These are phyloP conservation scores for Araneus ventricosus DNA, from an alignment of 1,140 invertebrate species.

Conservation along the genomic window DNA sequence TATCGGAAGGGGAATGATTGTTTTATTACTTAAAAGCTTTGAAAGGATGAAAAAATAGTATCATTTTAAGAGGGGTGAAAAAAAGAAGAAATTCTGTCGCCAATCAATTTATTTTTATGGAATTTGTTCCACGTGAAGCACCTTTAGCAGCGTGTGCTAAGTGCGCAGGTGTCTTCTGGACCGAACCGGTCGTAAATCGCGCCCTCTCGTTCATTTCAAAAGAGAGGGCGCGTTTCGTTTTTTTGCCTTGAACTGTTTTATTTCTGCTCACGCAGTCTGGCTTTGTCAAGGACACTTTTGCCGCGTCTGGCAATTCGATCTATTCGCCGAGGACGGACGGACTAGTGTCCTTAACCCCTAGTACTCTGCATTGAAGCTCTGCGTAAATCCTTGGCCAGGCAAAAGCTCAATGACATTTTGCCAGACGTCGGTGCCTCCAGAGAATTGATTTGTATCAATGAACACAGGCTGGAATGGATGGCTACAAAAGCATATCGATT, in stretches of 20 bases:
- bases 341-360: conserved; percentile 31
- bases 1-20: too few relatives aligned
- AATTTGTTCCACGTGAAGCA: too few relatives aligned
- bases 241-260: not conserved
- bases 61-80: too few relatives aligned
- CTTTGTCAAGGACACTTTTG: not conserved
- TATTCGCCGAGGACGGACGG: not conserved
- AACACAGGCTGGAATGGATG: not conserved
- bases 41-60: too few relatives aligned
- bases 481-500: too few relatives aligned
- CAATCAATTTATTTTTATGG: too few relatives aligned
- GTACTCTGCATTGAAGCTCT: not conserved
- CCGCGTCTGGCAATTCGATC: not conserved
- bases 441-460: not conserved
- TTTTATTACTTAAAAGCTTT: too few relatives aligned
- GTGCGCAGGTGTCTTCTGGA: not conserved
- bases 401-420: conserved; percentile 2
- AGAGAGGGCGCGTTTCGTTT: not conserved
- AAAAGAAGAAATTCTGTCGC: too few relatives aligned
- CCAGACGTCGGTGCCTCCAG: not conserved
- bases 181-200: not conserved
- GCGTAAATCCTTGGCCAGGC: not conserved
- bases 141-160: not conserved
- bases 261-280: conserved; percentile 3
- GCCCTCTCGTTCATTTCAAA: not conserved